Percentiles rank a stretch among this genome's conserved stretches.
Conservation (phyloP, 2,888 invertebrate species). For the Meiosimyza platycephala region DNA sequence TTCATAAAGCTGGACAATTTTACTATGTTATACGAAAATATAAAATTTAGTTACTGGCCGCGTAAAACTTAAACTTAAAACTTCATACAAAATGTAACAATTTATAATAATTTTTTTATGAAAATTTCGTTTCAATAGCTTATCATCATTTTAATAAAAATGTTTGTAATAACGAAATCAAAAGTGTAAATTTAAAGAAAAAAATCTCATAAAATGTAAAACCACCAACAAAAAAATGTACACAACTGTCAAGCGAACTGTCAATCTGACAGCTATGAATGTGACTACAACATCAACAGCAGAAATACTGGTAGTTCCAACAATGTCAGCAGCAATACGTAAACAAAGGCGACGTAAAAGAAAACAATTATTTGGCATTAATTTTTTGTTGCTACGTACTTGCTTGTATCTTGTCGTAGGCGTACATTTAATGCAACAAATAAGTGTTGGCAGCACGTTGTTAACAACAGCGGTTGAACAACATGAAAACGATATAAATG, state of each 20-base stretch:
- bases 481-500: conserved; percentile 14
- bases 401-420: conserved; percentile 52
- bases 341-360: conserved; percentile 45
- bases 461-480: conserved; percentile 34
- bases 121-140: too few relatives aligned
- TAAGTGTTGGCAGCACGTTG: conserved; percentile 36
- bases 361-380: conserved; percentile 45
- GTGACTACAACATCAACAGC: conserved; percentile 16
- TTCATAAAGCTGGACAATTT: too few relatives aligned
- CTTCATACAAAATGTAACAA: too few relatives aligned
- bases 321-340: conserved; percentile 32
- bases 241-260: conserved; percentile 50
- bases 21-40: too few relatives aligned
- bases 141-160: too few relatives aligned
- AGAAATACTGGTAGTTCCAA: neutral
- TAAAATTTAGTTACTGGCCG: too few relatives aligned
- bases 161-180: too few relatives aligned
- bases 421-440: conserved; percentile 39
- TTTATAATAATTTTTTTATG: too few relatives aligned
- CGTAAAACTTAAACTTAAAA: too few relatives aligned
- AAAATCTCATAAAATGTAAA: conserved; percentile 45
- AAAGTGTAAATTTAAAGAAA: too few relatives aligned
- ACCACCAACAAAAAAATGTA: conserved; percentile 24
- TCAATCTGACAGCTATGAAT: conserved; percentile 53
- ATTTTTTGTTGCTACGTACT: conserved; percentile 45